phyloP scores from a whole-genome alignment of 2,888 invertebrate genomes.

The Nemotelus nigrinus region DNA sequence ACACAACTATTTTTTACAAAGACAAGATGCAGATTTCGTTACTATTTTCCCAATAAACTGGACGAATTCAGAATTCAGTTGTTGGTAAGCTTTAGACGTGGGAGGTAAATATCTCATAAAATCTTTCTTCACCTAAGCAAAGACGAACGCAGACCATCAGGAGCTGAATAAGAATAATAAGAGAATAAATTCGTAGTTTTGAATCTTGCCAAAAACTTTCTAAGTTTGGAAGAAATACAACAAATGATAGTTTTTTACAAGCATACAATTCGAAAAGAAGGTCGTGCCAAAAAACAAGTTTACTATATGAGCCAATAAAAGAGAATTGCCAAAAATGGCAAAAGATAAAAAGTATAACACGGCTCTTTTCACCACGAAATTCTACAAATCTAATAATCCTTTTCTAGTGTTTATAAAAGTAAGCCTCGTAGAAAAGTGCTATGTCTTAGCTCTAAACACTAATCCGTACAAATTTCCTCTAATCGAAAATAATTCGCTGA shows the following conservation, averaged over 20 bases:
- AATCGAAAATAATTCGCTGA: background rate
- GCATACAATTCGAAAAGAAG: slow-evolving; percentile 50
- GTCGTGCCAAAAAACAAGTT: slow-evolving; percentile 19
- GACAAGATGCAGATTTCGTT: slow-evolving; percentile 53
- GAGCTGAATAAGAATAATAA: slow-evolving; percentile 38
- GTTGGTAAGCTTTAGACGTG: slow-evolving; percentile 54
- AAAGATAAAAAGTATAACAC: background rate
- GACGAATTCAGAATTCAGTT: slow-evolving; percentile 53
- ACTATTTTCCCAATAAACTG: slow-evolving; percentile 55
- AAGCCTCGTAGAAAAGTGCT: slow-evolving; percentile 22
- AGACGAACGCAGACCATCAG: slow-evolving; percentile 50
- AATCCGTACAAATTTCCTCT: background rate
- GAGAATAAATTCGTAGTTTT: slow-evolving; percentile 53
- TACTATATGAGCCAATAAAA: slow-evolving; percentile 31
- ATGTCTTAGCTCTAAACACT: slow-evolving; percentile 1
- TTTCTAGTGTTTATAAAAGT: slow-evolving; percentile 1
- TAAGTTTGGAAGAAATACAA: slow-evolving; percentile 53
- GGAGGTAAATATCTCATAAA: slow-evolving; percentile 49
- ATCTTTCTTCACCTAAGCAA: slow-evolving; percentile 51
- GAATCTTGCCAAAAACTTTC: slow-evolving; percentile 54
- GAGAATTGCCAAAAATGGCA: slow-evolving; percentile 17
- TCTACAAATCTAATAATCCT: background rate
- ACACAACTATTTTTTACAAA: slow-evolving; percentile 56
- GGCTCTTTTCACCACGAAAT: background rate
- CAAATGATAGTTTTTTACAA: slow-evolving; percentile 55